Conservation (phyloP, 1,140 invertebrate species). For the Popillia japonica region DNA sequence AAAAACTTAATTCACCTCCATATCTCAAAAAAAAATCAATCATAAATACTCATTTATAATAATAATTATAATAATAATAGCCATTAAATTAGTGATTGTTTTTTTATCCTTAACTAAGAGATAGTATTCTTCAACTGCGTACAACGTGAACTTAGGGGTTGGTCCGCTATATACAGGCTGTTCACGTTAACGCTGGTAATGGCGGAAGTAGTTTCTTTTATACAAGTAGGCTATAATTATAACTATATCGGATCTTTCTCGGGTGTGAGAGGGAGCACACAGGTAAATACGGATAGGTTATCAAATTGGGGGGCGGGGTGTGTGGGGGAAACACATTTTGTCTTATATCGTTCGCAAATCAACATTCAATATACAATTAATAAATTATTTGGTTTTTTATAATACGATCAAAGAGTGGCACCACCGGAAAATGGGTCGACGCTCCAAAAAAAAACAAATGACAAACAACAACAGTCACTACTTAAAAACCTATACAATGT, state of each 20-base stretch:
- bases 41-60: constrained; percentile 56
- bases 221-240: constrained; percentile 43
- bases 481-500: constrained; percentile 32
- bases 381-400: constrained; percentile 73
- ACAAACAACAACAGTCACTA: constrained; percentile 32
- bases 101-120: constrained; percentile 54
- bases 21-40: constrained; percentile 42
- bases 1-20: constrained; percentile 37
- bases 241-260: constrained; percentile 5
- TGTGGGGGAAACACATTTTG: constrained; percentile 38
- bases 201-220: constrained; percentile 56
- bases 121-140: constrained; percentile 25
- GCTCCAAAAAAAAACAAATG: constrained; percentile 24
- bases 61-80: constrained; percentile 45
- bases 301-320: background rate
- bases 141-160: constrained; percentile 45
- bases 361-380: constrained; percentile 61
- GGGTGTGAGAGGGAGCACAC: constrained; percentile 23
- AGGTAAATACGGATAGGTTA: background rate
- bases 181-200: constrained; percentile 50
- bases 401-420: constrained; percentile 65
- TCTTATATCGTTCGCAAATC: constrained; percentile 42
- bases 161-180: constrained; percentile 59
- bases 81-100: constrained; percentile 61
- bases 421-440: constrained; percentile 39